Percentiles rank a stretch among this genome's conserved stretches.
phyloP scores from a whole-genome alignment of 1,140 invertebrate species.

The Cherax destructor region DNA sequence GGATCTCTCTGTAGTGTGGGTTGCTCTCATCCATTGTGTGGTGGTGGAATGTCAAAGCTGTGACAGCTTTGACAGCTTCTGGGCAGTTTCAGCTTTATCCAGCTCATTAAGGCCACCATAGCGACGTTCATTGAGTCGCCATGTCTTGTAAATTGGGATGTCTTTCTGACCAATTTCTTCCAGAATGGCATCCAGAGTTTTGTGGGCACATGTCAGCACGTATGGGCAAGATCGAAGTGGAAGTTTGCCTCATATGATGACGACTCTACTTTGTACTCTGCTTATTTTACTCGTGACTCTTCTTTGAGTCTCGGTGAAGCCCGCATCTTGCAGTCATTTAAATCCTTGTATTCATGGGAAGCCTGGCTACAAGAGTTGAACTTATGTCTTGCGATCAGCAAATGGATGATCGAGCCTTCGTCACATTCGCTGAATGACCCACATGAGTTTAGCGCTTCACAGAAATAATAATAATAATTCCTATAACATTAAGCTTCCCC shows the following conservation, averaged over 20 bases:
- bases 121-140: slow-evolving; percentile 95
- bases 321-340: too few relatives aligned
- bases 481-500: too few relatives aligned
- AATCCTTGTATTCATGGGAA: too few relatives aligned
- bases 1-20: slow-evolving; percentile 88
- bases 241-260: slow-evolving; percentile 89
- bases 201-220: slow-evolving; percentile 93
- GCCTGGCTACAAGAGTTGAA: too few relatives aligned
- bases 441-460: too few relatives aligned
- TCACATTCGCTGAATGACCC: too few relatives aligned
- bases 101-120: slow-evolving; percentile 95
- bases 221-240: slow-evolving; percentile 93
- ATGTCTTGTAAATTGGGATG: slow-evolving; percentile 86
- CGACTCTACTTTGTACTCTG: slow-evolving; percentile 87
- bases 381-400: too few relatives aligned
- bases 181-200: slow-evolving; percentile 87
- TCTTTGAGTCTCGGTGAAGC: too few relatives aligned
- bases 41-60: slow-evolving; percentile 94
- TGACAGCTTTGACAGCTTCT: too few relatives aligned
- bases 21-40: slow-evolving; percentile 90
- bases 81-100: slow-evolving; percentile 96
- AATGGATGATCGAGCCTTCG: too few relatives aligned
- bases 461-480: too few relatives aligned
- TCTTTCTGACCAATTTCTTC: slow-evolving; percentile 87
- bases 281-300: too few relatives aligned